Base-by-base conservation (phyloP, 2,888 invertebrate species). In the Sympetrum striolatum region DNA sequence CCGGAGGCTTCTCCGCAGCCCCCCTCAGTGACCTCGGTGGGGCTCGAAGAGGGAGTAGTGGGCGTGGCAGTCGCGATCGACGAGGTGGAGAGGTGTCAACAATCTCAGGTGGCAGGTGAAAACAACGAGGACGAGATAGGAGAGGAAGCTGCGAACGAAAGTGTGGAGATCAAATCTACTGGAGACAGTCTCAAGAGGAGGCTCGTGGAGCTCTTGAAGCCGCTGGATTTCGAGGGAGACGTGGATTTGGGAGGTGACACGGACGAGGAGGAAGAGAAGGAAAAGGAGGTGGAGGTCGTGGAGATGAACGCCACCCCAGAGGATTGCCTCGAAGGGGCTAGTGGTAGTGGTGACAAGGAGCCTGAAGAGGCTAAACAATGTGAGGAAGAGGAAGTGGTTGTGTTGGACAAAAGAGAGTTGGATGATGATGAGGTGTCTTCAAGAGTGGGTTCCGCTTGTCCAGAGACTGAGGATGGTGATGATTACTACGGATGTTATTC, bases 151-250 rank as follows among this genome's bases (percentile, higher is more conserved):
- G 60, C 25, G 64, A n/a, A 25, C 14, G 64, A 64, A 64, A 64
- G 64, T 25, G 25, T 25, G 64, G 64, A 64, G 1, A 64, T 22
- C 64, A 64, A 25, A 35, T 58, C 58, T 18, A 35, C 22, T 31
- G 58, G 58, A 22, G 82, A 82, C 82, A 82, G 82, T 35, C 82
- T 82, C 58, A 82, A 82, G 82, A 82, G 82, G 82, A 58, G 58
- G 35, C 82, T 82, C 53, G 82, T 58, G 35, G 82, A 82, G 25
- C 58, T 82, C 31, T 58, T 82, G 18, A 82, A 31, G 35, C 82
- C 82, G 0, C 18, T 82, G 82, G 82, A 82, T 58, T 82, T 82
- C 22, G 58, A 58, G 22, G 53, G 22, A 2, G 82, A 82, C 6
- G 82, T 60, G 14, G n/a, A 58, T 18, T 25, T 82, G 35, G 58